These are phyloP conservation scores for Poeciliopsis gracilis DNA, from an alignment of 2,797 vertebrate genomes.

Conservation along the genomic window DNA sequence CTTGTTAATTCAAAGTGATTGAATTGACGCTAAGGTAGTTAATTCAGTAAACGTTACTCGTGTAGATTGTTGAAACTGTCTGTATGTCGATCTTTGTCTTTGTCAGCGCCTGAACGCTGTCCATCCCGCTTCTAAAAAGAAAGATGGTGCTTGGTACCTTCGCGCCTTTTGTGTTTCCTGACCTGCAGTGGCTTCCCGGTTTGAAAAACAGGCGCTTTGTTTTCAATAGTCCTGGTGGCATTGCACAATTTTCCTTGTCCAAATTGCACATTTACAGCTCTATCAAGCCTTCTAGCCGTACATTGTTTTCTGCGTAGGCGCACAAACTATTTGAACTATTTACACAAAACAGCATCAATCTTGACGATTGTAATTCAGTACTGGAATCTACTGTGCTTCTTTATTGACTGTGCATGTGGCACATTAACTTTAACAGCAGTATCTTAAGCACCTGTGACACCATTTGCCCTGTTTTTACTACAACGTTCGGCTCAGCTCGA, in stretches of 20 bases:
- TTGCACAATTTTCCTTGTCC: neutral
- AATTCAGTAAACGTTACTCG: neutral
- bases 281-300: neutral
- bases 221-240: neutral
- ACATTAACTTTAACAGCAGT: neutral
- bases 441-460: neutral
- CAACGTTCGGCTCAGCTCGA: neutral
- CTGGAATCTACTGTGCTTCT: neutral
- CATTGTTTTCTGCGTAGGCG: neutral
- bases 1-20: too few species aligned
- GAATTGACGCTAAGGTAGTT: neutral
- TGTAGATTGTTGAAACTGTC: neutral
- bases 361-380: neutral
- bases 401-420: neutral
- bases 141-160: neutral
- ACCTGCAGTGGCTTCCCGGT: neutral
- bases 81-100: neutral
- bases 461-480: neutral
- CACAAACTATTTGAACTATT: neutral
- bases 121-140: neutral
- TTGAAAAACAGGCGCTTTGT: neutral
- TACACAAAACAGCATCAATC: neutral
- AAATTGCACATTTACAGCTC: neutral
- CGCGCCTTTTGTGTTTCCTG: neutral
- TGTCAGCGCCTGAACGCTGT: neutral